Evolutionary conservation across 2,113 vertebrate genomes (phyloP).

Genomic region (Pitta sordida): DNA sequence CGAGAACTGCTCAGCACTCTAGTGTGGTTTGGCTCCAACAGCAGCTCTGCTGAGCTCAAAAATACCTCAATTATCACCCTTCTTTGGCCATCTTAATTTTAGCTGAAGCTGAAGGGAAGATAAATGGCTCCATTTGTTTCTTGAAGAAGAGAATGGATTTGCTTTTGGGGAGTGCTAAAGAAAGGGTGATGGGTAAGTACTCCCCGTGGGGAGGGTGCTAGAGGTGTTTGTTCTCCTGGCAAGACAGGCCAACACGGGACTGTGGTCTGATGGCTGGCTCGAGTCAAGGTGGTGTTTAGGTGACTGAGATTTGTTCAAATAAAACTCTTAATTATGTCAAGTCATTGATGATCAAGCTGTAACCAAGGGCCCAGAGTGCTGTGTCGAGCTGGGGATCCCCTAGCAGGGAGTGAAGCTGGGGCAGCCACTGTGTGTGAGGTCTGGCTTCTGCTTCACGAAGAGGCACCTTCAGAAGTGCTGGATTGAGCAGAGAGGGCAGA

Average conservation of each 20-base stretch:
- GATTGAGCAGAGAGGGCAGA: neutral
- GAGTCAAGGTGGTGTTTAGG: neutral
- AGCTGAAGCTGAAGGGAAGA: neutral
- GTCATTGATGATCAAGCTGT: neutral
- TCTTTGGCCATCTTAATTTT: neutral
- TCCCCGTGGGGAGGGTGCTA: neutral
- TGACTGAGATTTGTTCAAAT: neutral
- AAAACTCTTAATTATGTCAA: neutral
- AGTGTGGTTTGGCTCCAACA: neutral
- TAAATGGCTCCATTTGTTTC: neutral
- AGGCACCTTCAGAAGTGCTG: fast-evolving
- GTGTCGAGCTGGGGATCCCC: neutral
- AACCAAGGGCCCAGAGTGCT: neutral
- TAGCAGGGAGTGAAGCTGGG: fast-evolving
- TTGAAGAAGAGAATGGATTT: neutral
- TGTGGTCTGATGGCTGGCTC: neutral
- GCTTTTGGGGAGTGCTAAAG: neutral
- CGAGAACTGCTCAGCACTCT: neutral
- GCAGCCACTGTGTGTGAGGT: neutral
- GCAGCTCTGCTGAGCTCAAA: neutral
- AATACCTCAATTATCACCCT: neutral
- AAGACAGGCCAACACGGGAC: neutral
- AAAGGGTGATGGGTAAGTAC: neutral
- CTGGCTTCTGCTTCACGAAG: neutral
- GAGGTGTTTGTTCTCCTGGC: neutral